Evolutionary conservation across 2,113 vertebrate genomes (phyloP).

Genomic region (Eonycteris spelaea): DNA sequence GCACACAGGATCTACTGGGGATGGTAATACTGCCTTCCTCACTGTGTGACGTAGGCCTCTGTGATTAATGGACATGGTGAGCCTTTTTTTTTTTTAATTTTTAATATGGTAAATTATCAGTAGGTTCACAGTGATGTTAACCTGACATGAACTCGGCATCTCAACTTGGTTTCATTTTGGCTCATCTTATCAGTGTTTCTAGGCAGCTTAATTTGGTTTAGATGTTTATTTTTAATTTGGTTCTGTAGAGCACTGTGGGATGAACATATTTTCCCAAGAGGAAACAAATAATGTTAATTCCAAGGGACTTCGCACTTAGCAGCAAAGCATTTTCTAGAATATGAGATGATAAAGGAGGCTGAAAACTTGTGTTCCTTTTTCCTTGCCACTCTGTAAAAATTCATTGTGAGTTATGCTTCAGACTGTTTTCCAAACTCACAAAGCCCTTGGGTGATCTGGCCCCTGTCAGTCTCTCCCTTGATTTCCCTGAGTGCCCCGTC

Average conservation of each 20-base stretch:
- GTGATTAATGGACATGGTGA: neutral
- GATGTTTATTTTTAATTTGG: constrained; percentile 67
- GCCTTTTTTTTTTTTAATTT: neutral
- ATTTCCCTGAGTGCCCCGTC: neutral
- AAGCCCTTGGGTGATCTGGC: neutral
- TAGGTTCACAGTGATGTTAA: neutral
- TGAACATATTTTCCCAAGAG: constrained; percentile 58
- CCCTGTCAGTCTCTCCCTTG: neutral
- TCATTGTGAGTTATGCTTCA: neutral
- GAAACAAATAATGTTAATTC: constrained; percentile 57
- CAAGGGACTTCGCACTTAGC: constrained; percentile 17
- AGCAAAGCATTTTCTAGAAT: constrained; percentile 20
- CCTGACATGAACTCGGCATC: constrained; percentile 48
- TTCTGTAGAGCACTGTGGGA: constrained; percentile 49
- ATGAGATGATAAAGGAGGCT: neutral
- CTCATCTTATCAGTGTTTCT: constrained; percentile 11
- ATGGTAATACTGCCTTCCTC: neutral
- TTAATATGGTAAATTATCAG: neutral
- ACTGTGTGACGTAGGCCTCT: neutral
- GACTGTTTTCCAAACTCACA: neutral
- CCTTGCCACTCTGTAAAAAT: neutral
- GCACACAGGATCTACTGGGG: fast-evolving
- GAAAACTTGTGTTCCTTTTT: neutral
- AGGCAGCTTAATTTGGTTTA: constrained; percentile 59
- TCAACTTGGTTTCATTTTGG: constrained; percentile 25